A percentile compares a stretch with the other conserved stretches of the same genome.
phyloP scores from a whole-genome alignment of 1,140 invertebrate species.

The Teleogryllus occipitalis region DNA sequence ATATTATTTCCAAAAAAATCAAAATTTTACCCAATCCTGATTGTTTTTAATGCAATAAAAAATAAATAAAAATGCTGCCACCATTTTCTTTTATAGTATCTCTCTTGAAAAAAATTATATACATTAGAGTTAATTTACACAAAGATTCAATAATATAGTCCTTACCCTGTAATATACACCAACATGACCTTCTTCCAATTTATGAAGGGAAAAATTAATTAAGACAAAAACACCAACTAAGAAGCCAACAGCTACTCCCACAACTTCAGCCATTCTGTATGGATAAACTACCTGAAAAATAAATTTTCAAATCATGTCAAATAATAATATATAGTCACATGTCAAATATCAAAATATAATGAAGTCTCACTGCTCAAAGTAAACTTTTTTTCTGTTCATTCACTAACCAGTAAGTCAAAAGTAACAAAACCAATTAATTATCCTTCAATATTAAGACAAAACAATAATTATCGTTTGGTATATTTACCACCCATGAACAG shows the following conservation, averaged over 20 bases:
- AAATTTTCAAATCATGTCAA: not conserved
- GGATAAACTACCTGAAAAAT: not conserved
- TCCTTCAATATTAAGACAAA: too few species aligned
- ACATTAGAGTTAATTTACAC: not conserved
- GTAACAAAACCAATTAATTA: too few species aligned
- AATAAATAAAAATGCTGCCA: too few species aligned
- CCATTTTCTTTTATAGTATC: too few species aligned
- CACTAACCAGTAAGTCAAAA: too few species aligned
- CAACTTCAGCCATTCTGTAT: constrained; percentile 17
- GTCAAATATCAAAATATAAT: too few species aligned
- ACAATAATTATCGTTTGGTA: too few species aligned
- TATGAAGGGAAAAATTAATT: constrained; percentile 64
- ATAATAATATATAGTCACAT: too few species aligned
- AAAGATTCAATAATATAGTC: constrained; percentile 23
- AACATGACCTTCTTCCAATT: constrained; percentile 81
- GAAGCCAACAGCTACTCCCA: not conserved
- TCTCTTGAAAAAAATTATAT: not conserved
- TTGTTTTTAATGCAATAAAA: not conserved
- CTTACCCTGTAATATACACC: constrained; percentile 82
- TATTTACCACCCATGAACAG: too few species aligned
- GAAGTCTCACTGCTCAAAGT: too few species aligned
- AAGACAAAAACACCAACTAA: constrained; percentile 25
- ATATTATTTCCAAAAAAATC: not conserved
- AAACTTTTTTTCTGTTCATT: too few species aligned
- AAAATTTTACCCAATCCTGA: constrained; percentile 11